Percentiles rank a stretch among this genome's conserved stretches.
These are phyloP conservation scores for Dolomedes plantarius DNA, from an alignment of 2,888 invertebrate species.

Conservation along the genomic window DNA sequence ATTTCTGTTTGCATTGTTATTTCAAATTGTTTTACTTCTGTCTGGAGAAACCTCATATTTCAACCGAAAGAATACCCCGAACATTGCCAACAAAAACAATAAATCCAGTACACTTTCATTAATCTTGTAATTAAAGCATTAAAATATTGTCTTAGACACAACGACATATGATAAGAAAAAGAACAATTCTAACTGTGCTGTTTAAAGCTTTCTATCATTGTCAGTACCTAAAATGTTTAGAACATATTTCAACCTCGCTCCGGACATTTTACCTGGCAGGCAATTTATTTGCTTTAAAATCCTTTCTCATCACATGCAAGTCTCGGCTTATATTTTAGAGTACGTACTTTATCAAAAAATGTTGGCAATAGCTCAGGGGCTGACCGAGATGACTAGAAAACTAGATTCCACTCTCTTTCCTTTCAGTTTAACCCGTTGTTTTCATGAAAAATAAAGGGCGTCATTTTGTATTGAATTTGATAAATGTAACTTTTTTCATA, in stretches of 20 bases:
- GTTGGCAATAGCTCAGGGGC: not conserved
- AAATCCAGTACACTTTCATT: no score
- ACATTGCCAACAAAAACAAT: no score
- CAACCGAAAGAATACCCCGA: no score
- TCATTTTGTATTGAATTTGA: no score
- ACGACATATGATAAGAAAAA: no score
- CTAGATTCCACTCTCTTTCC: not conserved
- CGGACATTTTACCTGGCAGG: constrained; percentile 1
- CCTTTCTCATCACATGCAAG: constrained; percentile 3
- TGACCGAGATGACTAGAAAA: not conserved
- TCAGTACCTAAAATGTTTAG: not conserved
- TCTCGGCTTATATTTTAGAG: not conserved
- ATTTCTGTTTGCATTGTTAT: no score
- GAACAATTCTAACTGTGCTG: not conserved
- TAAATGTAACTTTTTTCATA: no score
- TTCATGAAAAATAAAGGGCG: not conserved
- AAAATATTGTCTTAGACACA: no score
- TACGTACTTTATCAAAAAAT: not conserved
- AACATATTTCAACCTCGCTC: not conserved
- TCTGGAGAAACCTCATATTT: no score
- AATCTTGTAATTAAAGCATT: no score
- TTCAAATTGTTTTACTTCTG: no score
- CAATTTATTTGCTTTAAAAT: constrained; percentile 18
- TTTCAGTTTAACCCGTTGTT: not conserved
- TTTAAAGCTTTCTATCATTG: not conserved